Evolutionary conservation across 2,888 invertebrate species (phyloP), one percentile per base, ranked within the genome.

Genomic region (Boloria selene): DNA sequence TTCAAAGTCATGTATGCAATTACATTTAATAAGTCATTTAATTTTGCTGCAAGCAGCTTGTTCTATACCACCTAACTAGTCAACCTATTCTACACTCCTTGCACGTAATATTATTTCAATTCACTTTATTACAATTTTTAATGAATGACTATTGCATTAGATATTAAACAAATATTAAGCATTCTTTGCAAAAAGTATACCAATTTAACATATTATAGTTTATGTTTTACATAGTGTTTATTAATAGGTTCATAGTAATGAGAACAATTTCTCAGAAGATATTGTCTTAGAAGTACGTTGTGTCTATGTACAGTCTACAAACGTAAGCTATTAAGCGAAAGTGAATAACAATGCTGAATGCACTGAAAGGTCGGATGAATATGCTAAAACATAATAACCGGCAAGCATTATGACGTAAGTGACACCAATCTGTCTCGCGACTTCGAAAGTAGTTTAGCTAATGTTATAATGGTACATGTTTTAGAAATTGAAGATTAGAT

Each of bases 351-450:
- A 70, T 64, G n/a, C n/a, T n/a, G n/a, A n/a, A n/a, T n/a, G 58
- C 60, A 49, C 58, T 64, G 53, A 73, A 74, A 74, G 73, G 73
- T 75, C 70, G 68, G 71, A 70, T 68, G 69, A 71, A 66, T 69
- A 67, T 68, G 68, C 68, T 68, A 68, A 72, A 67, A 69, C 56
- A 64, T 64, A 69, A 70, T 65, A 72, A 67, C 71, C 62, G 71
- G 69, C 61, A 61, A 60, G 68, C 66, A 64, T 53, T 55, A 67
- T 74, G 74, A 75, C 68, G 74, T 71, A 75, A 73, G 60, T 55
- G 72, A 72, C 72, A 71, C 63, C 67, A 67, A 70, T 72, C 62
- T 62, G 59, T 66, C 62, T 67, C 44, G 52, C 58, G 38, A 17
- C 64, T 59, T 72, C 67, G 69, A 72, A 70, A 68, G 68, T 69